Evolutionary conservation across 2,888 invertebrate genomes (phyloP).

Genomic region (Galeruca laticollis): DNA sequence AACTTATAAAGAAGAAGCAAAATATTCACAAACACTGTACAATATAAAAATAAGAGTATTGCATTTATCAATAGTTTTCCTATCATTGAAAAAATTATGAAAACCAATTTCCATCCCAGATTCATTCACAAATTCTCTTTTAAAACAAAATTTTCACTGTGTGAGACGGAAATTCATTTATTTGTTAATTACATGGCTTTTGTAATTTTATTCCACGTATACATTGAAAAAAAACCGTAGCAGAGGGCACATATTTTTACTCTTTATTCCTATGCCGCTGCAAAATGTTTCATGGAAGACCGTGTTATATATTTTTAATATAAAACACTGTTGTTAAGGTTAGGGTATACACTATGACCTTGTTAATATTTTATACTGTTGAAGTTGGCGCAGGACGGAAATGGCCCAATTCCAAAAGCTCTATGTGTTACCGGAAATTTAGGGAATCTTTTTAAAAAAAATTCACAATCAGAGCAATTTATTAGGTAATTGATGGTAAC

Average conservation of each 20-base stretch:
- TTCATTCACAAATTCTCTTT: not conserved
- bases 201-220: not conserved
- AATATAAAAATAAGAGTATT: too few species aligned
- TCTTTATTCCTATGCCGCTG: constrained; percentile 6
- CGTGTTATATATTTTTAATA: constrained; percentile 32
- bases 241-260: not conserved
- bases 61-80: too few species aligned
- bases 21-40: too few species aligned
- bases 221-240: not conserved
- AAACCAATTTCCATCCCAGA: not conserved
- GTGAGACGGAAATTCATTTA: not conserved
- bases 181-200: constrained; percentile 1
- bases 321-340: constrained; percentile 26
- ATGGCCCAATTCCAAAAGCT: not conserved
- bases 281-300: constrained; percentile 23
- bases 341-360: constrained; percentile 32
- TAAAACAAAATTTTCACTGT: not conserved
- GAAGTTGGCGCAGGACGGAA: constrained; percentile 23
- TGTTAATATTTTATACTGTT: constrained; percentile 32
- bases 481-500: too few species aligned
- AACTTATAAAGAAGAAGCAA: too few species aligned
- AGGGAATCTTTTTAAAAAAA: too few species aligned
- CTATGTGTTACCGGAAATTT: not conserved
- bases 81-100: too few species aligned
- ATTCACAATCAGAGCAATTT: too few species aligned